These are phyloP conservation scores for Rhaphigaster nebulosa DNA, from an alignment of 2,888 invertebrate genomes.

Conservation along the genomic window DNA sequence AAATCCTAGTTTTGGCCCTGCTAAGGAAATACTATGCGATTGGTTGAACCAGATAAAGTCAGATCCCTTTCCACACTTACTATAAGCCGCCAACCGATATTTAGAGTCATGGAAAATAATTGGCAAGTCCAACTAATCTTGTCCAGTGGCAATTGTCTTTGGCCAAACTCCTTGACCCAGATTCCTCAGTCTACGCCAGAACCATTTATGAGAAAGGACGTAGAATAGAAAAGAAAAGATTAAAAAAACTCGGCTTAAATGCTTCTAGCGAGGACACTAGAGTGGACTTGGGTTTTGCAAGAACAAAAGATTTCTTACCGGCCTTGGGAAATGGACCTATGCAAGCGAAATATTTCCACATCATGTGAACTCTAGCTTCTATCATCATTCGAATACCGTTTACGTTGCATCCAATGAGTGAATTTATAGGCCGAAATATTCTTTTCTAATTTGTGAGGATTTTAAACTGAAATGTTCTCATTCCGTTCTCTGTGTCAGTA, in stretches of 20 bases:
- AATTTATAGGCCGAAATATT: too few species aligned
- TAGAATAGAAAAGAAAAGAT: background rate
- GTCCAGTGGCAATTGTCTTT: background rate
- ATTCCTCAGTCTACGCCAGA: background rate
- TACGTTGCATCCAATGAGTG: background rate
- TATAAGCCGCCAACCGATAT: background rate
- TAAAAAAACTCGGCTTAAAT: too few species aligned
- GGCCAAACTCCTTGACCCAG: background rate
- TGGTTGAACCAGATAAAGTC: too few species aligned
- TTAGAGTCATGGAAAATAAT: background rate
- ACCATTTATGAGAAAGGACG: background rate
- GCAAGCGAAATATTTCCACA: conserved; percentile 25
- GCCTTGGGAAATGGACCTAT: conserved; percentile 2
- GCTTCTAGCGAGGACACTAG: background rate
- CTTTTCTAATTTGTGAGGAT: too few species aligned
- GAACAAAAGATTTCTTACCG: background rate
- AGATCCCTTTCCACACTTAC: too few species aligned
- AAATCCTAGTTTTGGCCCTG: too few species aligned
- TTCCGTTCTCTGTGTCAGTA: too few species aligned
- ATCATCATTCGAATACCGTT: background rate
- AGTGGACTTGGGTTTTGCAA: background rate
- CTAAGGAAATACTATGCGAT: too few species aligned
- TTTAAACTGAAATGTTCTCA: too few species aligned
- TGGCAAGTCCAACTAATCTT: background rate
- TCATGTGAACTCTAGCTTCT: background rate